phyloP scores from a whole-genome alignment of 2,113 vertebrate genomes.

The Lepisosteus oculatus region DNA sequence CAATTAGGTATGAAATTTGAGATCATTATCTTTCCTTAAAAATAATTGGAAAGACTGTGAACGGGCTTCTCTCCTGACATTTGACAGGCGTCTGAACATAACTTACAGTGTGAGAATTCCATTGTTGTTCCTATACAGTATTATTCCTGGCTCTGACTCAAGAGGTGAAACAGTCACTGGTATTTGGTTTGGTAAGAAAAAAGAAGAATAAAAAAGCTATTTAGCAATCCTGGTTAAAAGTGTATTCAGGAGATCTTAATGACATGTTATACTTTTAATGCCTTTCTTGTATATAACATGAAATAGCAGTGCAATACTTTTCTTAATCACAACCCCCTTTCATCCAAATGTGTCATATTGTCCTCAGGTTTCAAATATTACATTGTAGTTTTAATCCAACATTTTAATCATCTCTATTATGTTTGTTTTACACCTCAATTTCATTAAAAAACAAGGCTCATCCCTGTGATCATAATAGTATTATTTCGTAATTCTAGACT shows the following conservation, averaged over 20 bases:
- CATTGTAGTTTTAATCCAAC: too few species aligned
- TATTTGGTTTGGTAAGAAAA: slow-evolving; percentile 18
- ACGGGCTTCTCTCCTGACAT: background rate
- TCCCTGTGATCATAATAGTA: too few species aligned
- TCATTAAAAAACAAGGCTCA: too few species aligned
- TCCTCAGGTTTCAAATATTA: too few species aligned
- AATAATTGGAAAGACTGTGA: slow-evolving; percentile 6
- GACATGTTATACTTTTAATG: too few species aligned
- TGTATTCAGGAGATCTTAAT: too few species aligned
- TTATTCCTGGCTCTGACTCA: slow-evolving; percentile 40
- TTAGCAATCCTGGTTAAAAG: too few species aligned
- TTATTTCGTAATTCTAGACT: too few species aligned
- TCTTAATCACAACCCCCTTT: background rate
- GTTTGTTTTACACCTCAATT: too few species aligned
- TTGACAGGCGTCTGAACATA: background rate
- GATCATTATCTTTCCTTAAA: slow-evolving; percentile 21
- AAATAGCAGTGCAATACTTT: too few species aligned
- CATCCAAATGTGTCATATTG: background rate
- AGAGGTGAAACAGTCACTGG: slow-evolving; percentile 19
- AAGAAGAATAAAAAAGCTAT: background rate
- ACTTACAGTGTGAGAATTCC: background rate
- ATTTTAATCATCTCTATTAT: too few species aligned
- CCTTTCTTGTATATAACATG: too few species aligned
- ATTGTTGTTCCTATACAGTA: slow-evolving; percentile 1
- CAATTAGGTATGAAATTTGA: slow-evolving; percentile 18